Conservation (phyloP, 2,113 vertebrate species). For the Forbesichthys agassizii region DNA sequence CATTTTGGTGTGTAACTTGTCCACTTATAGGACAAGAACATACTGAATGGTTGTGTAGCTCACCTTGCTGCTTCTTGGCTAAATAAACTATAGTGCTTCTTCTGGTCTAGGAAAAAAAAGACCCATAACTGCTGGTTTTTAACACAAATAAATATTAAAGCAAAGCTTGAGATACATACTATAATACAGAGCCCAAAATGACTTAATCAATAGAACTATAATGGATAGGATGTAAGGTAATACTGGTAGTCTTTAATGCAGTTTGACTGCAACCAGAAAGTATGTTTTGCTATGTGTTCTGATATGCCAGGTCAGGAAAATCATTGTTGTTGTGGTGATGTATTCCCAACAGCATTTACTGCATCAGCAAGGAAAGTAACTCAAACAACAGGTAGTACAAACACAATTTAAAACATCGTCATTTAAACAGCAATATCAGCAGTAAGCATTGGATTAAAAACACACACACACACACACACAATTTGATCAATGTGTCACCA, state of each 20-base stretch:
- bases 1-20: neutral
- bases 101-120: neutral
- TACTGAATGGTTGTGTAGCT: too few species aligned
- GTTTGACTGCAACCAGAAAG: conserved; percentile 1
- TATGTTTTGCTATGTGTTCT: neutral
- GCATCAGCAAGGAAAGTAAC: too few species aligned
- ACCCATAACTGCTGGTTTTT: conserved; percentile 9
- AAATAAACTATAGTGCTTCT: neutral
- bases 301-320: conserved; percentile 15
- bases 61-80: neutral
- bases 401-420: too few species aligned
- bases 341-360: too few species aligned
- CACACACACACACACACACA: neutral
- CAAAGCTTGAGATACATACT: neutral
- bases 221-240: too few species aligned
- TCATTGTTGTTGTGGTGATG: neutral
- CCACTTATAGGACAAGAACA: neutral
- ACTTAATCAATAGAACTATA: too few species aligned
- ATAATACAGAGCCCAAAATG: too few species aligned
- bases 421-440: too few species aligned
- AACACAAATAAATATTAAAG: neutral
- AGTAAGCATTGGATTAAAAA: neutral
- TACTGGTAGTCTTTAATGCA: too few species aligned
- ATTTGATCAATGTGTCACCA: neutral
- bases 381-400: too few species aligned